These are phyloP conservation scores for Peromyscus attwateri DNA, from an alignment of 2,797 vertebrate genomes.

Conservation along the genomic window DNA sequence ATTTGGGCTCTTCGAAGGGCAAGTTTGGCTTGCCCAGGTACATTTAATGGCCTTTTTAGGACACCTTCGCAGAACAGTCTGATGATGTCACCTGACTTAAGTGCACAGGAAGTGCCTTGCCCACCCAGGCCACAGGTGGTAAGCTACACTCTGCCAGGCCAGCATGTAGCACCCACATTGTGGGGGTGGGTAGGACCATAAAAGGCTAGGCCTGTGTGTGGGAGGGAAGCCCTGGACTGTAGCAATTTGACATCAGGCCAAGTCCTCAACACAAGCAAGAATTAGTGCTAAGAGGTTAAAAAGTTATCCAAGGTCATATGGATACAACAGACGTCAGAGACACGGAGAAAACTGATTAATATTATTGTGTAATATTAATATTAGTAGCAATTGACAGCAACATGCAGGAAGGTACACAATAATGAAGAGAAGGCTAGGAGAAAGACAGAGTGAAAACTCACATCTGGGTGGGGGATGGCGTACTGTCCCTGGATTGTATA, in stretches of 20 bases:
- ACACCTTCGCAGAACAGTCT: neutral
- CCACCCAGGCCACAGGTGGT: neutral
- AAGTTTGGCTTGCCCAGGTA: neutral
- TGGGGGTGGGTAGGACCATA: neutral
- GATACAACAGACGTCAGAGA: slow-evolving; percentile 85
- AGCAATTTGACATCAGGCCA: slow-evolving; percentile 92
- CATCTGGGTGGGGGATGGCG: slow-evolving; percentile 99
- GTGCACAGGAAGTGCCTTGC: neutral
- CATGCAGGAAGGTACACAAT: slow-evolving; percentile 89
- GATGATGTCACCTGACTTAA: neutral
- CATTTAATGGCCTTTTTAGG: neutral
- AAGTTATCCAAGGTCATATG: slow-evolving; percentile 88
- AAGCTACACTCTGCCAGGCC: neutral
- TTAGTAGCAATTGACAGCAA: slow-evolving; percentile 86
- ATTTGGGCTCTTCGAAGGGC: neutral
- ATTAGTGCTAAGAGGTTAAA: slow-evolving; percentile 86
- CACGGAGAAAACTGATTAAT: slow-evolving; percentile 88
- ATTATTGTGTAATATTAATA: slow-evolving; percentile 96
- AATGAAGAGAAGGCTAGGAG: slow-evolving; percentile 76
- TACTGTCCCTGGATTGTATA: slow-evolving; percentile 99
- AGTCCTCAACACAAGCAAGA: slow-evolving; percentile 90
- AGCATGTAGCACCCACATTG: neutral
- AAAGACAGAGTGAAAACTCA: slow-evolving; percentile 92
- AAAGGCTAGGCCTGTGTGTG: neutral
- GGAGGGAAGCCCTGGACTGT: slow-evolving; percentile 76